Conservation (phyloP, 2,797 vertebrate genomes). For the Philypnodon macrostomus region DNA sequence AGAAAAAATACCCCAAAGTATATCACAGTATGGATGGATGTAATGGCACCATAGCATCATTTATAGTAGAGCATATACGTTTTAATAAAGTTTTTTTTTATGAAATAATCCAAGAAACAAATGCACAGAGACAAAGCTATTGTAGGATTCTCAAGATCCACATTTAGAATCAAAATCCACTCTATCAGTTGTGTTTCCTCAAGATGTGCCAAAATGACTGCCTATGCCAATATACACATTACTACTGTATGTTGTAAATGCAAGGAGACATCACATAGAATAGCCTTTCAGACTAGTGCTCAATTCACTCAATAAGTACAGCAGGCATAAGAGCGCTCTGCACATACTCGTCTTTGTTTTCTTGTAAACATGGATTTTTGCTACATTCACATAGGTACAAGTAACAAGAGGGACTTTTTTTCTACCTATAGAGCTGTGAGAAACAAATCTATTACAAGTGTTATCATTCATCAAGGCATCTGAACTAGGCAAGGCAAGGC, state of each 20-base stretch:
- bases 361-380: constrained; percentile 28
- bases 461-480: no score
- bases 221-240: no score
- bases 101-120: background rate
- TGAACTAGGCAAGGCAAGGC: no score
- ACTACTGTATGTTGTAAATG: background rate
- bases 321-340: constrained; percentile 1
- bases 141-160: no score
- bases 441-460: no score
- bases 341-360: no score
- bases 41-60: no score
- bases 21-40: no score
- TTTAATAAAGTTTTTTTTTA: background rate
- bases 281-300: background rate
- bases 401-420: background rate
- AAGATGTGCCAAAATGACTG: no score
- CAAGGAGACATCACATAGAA: background rate
- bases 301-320: constrained; percentile 7
- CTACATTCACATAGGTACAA: constrained; percentile 27
- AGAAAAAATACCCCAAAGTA: no score
- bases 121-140: background rate
- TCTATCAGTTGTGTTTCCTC: background rate
- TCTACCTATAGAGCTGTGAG: no score
- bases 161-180: no score
- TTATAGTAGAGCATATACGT: background rate